These are phyloP conservation scores for Hydrotaea cyrtoneurina DNA, from an alignment of 2,888 invertebrate genomes.

Conservation along the genomic window DNA sequence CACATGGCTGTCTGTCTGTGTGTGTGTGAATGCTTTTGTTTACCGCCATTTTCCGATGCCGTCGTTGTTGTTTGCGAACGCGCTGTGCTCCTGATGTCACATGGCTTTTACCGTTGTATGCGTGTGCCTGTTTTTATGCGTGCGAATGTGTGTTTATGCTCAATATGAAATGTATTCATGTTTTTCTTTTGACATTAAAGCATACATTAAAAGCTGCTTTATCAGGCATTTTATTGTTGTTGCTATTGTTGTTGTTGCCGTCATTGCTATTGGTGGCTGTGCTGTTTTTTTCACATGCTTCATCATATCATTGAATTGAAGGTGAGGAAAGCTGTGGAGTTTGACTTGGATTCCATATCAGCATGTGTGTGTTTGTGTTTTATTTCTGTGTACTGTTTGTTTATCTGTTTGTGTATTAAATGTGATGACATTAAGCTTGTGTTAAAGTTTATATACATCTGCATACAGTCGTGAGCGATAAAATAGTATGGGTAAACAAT, in stretches of 20 bases:
- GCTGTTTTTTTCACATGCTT: not conserved
- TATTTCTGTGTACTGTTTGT: constrained; percentile 32
- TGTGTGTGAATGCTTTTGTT: not conserved
- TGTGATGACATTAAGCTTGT: constrained; percentile 64
- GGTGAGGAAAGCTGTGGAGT: constrained; percentile 5
- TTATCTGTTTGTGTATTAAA: constrained; percentile 60
- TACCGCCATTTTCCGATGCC: not conserved
- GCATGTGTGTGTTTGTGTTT: constrained; percentile 10
- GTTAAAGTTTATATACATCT: constrained; percentile 32
- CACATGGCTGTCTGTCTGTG: no score
- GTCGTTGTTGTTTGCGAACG: not conserved
- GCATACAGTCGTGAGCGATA: not conserved
- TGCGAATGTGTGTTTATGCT: not conserved
- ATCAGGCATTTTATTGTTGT: constrained; percentile 21
- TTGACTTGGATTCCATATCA: not conserved
- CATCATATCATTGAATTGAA: constrained; percentile 1
- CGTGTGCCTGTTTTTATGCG: not conserved
- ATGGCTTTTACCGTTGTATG: constrained; percentile 22
- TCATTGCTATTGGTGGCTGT: not conserved
- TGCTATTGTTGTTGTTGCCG: not conserved
- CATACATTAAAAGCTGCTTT: constrained; percentile 37
- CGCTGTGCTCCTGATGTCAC: constrained; percentile 6
- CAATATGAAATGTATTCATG: constrained; percentile 21
- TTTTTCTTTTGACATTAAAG: constrained; percentile 25
- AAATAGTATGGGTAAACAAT: not conserved